A percentile compares a stretch with the other conserved stretches of the same genome.
Conservation (phyloP, 2,888 invertebrate genomes). For the Mantis religiosa region DNA sequence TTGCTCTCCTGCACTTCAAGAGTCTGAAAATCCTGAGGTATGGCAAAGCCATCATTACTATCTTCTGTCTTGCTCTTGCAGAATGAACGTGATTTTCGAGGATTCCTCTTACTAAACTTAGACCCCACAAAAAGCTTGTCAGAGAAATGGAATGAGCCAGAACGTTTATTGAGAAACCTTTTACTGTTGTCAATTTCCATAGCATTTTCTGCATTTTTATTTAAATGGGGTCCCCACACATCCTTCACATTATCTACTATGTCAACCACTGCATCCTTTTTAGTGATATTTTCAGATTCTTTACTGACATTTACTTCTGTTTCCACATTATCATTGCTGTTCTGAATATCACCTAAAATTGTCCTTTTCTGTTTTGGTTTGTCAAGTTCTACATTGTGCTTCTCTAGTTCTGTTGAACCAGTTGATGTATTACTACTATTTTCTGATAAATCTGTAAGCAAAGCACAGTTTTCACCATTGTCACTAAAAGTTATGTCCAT, state of each 20-base stretch:
- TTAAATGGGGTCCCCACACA: conserved; percentile 51
- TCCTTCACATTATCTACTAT: conserved; percentile 22
- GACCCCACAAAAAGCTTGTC: conserved; percentile 66
- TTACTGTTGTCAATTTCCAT: conserved; percentile 20
- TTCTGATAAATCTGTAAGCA: not conserved
- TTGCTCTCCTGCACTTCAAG: not conserved
- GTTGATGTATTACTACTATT: no score
- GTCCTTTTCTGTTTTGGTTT: not conserved
- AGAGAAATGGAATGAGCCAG: conserved; percentile 52
- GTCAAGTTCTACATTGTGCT: not conserved
- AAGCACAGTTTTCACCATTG: conserved; percentile 35
- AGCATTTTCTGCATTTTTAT: conserved; percentile 39
- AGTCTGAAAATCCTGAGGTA: not conserved
- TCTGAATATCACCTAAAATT: conserved; percentile 20
- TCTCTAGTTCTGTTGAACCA: not conserved
- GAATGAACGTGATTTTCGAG: conserved; percentile 56
- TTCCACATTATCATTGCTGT: not conserved
- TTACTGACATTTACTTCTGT: not conserved
- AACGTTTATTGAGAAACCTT: conserved; percentile 27
- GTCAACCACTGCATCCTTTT: conserved; percentile 21
- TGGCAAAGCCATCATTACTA: not conserved
- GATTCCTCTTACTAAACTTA: conserved; percentile 70
- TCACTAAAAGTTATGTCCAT: conserved; percentile 50
- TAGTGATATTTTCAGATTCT: conserved; percentile 5
- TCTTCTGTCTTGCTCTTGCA: not conserved